Evolutionary conservation across 2,888 invertebrate species (phyloP), one percentile per base, ranked within the genome.

Genomic region (Mesorhabditis sp.): DNA sequence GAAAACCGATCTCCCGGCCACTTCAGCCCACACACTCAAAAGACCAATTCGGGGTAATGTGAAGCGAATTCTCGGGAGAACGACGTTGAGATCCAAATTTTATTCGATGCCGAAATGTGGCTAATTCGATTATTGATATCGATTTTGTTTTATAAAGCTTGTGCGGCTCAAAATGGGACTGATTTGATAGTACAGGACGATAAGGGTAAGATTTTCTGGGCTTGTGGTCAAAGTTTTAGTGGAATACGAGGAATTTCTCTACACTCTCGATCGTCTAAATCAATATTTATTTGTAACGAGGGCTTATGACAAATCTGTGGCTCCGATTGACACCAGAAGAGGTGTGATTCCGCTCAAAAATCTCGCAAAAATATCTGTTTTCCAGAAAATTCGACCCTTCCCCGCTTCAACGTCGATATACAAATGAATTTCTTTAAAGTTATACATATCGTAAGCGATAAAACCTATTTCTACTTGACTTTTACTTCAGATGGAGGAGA

Each of bases 301-400:
- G n/a, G n/a, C 7, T 13, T 50, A 50, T n/a, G 58, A 50, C n/a
- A 50, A 50, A 50, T 13, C 58, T 13, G 7, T 50, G 58, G 58
- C 58, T 50, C 58, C 58, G 2, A 50, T 50, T n/a, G 7, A 50
- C 58, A 50, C 58, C 7, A 50, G n/a, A n/a, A 10, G n/a, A 50
- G 10, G 58, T 50, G 7, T 50, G 58, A 13, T 50, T 28, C 28
- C 28, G 28, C 7, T 50, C 7, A 50, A n/a, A 50, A 50, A 50
- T 50, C 10, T 13, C n/a, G 7, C 10, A 50, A 50, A 50, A 50
- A 13, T 50, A 13, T 50, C 58, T 10, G n/a, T 13, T 13, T 50
- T 50, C n/a, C n/a, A 50, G 58, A 50, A n/a, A 50, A 50, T 50
- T 50, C 58, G n/a, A 50, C 10, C 58, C n/a, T 50, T 50, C 58